Percentiles rank a stretch among this genome's conserved stretches.
These are phyloP conservation scores for Thalassophryne amazonica DNA, from an alignment of 2,797 vertebrate species.

Conservation along the genomic window DNA sequence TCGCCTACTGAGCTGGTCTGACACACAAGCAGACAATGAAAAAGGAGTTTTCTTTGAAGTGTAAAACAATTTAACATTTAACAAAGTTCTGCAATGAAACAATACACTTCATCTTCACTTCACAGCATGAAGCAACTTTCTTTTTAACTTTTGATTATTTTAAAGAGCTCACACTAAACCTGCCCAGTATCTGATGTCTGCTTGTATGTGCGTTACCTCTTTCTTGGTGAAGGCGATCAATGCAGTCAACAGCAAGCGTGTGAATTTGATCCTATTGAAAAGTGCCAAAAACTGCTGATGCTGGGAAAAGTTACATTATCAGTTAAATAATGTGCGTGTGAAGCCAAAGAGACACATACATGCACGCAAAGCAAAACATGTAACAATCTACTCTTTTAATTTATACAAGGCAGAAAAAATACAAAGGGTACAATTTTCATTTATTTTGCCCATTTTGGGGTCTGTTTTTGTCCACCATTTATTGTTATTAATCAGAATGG, in stretches of 20 bases:
- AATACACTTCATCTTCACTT: background rate
- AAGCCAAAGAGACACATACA: slow-evolving; percentile 10
- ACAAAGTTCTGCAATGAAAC: background rate
- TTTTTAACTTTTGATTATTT: too few species aligned
- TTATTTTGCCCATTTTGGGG: slow-evolving; percentile 14
- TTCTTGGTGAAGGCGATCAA: slow-evolving; percentile 98
- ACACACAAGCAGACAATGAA: slow-evolving; percentile 9
- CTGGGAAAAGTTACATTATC: slow-evolving; percentile 76
- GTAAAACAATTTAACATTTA: background rate
- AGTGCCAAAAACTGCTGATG: slow-evolving; percentile 96
- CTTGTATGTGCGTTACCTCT: slow-evolving; percentile 81
- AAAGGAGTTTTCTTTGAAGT: too few species aligned
- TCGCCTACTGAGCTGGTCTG: slow-evolving; percentile 94
- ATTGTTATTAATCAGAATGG: background rate
- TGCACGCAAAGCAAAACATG: background rate
- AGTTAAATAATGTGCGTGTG: slow-evolving; percentile 14
- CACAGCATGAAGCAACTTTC: background rate
- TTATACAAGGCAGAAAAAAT: background rate
- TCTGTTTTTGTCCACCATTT: background rate
- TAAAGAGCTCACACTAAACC: too few species aligned
- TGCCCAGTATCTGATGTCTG: background rate
- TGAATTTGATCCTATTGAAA: slow-evolving; percentile 98
- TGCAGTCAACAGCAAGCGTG: slow-evolving; percentile 90
- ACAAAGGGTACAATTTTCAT: slow-evolving; percentile 1
- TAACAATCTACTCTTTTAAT: background rate